Evolutionary conservation across 2,113 vertebrate genomes (phyloP), one percentile per base, ranked within the genome.

Genomic region (Passer montanus): DNA sequence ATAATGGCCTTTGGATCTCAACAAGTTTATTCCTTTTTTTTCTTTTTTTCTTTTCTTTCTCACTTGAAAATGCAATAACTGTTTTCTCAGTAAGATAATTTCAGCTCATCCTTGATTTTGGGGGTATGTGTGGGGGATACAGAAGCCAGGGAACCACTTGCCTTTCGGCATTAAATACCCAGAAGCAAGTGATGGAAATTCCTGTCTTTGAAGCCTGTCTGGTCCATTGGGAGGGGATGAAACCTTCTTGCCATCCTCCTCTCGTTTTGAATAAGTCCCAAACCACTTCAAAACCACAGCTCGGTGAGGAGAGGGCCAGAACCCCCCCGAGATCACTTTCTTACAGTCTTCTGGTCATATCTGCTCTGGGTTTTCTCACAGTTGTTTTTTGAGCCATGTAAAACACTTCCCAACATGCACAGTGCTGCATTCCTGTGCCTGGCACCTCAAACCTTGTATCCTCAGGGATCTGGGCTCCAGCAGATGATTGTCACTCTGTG

Each of bases 71-170:
- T 49, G 3, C 12, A 56, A 0, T 11, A 28, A 41, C 5, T 6
- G 4, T 66, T 70, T 89, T 84, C 22, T 60, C 11, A 33, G 11
- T 47, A 75, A 41, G 16, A 60, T 69, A 17, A 50, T 67, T 76
- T 59, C 35, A 35, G 52, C 11, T 76, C 9, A 11, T 75, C 44
- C 14, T n/a, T 67, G 30, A 49, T 62, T 86, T 53, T 26, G 5
- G 14, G 3, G 1, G 12, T 23, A 2, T 24, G 5, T 6, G 4
- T 24, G 35, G 60, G 19, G 20, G 16, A n/a, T 41, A 23, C 13
- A 67, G 39, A 76, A 50, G 11, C 26, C 31, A 67, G 67, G 56
- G 23, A 46, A 24, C 7, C 37, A 7, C 47, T 90, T 80, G 55
- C 13, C 16, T 77, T 66, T 90, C 77, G 35, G 15, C 13, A 70